Evolutionary conservation across 2,113 vertebrate species (phyloP).

Genomic region (Narcine bancroftii): DNA sequence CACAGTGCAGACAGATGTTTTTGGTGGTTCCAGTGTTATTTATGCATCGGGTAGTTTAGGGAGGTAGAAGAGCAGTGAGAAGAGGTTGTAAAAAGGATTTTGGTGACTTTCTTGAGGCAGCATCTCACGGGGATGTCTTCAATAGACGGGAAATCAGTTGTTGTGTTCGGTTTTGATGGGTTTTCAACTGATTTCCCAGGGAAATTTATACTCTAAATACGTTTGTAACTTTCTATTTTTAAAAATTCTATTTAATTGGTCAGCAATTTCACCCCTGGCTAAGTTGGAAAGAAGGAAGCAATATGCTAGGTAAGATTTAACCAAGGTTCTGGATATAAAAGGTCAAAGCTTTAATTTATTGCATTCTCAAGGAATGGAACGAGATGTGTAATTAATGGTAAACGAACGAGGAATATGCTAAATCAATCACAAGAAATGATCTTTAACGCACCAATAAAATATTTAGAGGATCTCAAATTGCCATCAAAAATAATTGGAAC

Average conservation of each 20-base stretch:
- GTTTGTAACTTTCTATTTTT: background rate
- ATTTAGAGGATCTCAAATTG: background rate
- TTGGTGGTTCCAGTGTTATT: too few species aligned
- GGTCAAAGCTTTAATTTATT: background rate
- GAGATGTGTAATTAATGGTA: background rate
- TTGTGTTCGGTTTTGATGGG: too few species aligned
- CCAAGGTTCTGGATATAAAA: background rate
- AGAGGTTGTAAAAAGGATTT: too few species aligned
- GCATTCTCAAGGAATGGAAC: background rate
- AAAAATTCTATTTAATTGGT: background rate
- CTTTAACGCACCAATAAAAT: background rate
- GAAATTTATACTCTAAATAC: background rate
- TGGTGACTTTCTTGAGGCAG: too few species aligned
- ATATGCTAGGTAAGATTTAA: background rate
- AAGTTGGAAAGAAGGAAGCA: background rate
- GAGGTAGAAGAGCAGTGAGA: too few species aligned
- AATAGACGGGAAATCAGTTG: too few species aligned
- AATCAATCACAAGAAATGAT: background rate
- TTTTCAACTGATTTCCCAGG: background rate
- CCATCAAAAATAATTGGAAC: slow-evolving; percentile 7
- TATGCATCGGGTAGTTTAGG: too few species aligned
- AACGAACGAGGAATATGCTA: background rate
- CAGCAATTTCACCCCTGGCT: background rate
- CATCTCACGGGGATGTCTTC: too few species aligned
- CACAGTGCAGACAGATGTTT: too few species aligned